Evolutionary conservation across 2,113 vertebrate species (phyloP), one percentile per base, ranked within the genome.

Genomic region (Spea multiplicata): DNA sequence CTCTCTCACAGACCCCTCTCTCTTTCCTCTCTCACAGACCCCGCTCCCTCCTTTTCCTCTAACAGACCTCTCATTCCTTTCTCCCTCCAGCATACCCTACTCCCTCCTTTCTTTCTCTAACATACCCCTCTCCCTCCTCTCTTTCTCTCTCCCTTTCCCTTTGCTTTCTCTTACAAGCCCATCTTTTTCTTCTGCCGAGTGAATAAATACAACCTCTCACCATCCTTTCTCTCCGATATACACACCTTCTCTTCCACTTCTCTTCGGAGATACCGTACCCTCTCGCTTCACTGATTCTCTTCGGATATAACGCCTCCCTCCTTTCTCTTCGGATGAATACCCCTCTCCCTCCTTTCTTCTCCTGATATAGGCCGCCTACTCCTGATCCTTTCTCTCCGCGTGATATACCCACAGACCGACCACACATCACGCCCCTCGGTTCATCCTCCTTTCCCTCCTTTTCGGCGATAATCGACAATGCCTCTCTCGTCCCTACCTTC

Each of bases 41-140:
- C 47, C n/a, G 13, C 17, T 17, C 30, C 14, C 48, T 50, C 14
- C 48, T 17, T 52, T 70, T 47, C 6, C 67, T 14, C 14, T 8
- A n/a, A 16, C 47, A 14, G 44, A 12, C 45, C 46, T 70, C 48
- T 70, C 68, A n/a, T 47, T 68, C 45, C 66, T 70, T 49, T 66
- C 47, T 70, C 68, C n/a, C 47, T 17, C 4, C 30, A 30, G 46
- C 48, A 8, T 50, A 3, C 14, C 68, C 48, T 17, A 13, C 48
- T 70, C 68, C 48, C 68, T 70, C 68, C 45, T 10, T 61, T 10
- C 14, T 5, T 30, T 30, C 30, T 30, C 30, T 30, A 2, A 30
- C 30, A 30, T 30, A 8, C 57, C 57, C 57, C 57, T 61, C 57
- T 61, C 57, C 14, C 14, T 61, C 57, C 57, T n/a, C 9, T 61